Percentiles rank a stretch among this genome's conserved stretches.
These are phyloP conservation scores for Epinotia nisella DNA, from an alignment of 2,888 invertebrate species.

Conservation along the genomic window DNA sequence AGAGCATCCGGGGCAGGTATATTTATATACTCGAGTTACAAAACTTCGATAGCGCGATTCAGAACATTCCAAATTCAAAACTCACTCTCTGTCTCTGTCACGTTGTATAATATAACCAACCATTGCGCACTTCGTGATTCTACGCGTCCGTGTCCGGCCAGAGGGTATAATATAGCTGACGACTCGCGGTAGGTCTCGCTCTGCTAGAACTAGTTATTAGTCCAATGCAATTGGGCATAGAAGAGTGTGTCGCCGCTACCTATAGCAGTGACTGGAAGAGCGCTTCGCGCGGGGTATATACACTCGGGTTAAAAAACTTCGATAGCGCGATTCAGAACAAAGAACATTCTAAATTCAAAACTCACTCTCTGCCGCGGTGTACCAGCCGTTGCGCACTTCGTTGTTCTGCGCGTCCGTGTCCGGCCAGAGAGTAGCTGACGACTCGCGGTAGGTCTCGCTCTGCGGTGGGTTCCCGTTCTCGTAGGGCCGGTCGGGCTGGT, in stretches of 20 bases:
- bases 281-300: background rate
- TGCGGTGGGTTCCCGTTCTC: slow-evolving; percentile 74
- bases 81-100: slow-evolving; percentile 45
- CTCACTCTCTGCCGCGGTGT: slow-evolving; percentile 49
- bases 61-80: too few relatives aligned
- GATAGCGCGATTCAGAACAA: slow-evolving; percentile 1
- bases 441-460: slow-evolving; percentile 64
- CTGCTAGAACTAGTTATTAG: too few relatives aligned
- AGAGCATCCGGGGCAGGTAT: too few relatives aligned
- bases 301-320: background rate
- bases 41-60: background rate
- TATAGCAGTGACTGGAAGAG: too few relatives aligned
- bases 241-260: too few relatives aligned
- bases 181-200: slow-evolving; percentile 60
- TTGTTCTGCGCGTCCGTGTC: slow-evolving; percentile 49
- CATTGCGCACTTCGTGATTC: slow-evolving; percentile 43
- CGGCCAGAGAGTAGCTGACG: slow-evolving; percentile 58
- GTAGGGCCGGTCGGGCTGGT: slow-evolving; percentile 67
- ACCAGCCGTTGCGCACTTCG: slow-evolving; percentile 45
- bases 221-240: too few relatives aligned
- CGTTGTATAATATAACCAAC: slow-evolving; percentile 52
- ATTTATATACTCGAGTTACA: too few relatives aligned
- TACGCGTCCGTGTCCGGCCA: slow-evolving; percentile 52
- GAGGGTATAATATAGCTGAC: slow-evolving; percentile 58
- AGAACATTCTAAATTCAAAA: slow-evolving; percentile 4